phyloP scores from a whole-genome alignment of 2,888 invertebrate genomes.

The Agrochola lota region DNA sequence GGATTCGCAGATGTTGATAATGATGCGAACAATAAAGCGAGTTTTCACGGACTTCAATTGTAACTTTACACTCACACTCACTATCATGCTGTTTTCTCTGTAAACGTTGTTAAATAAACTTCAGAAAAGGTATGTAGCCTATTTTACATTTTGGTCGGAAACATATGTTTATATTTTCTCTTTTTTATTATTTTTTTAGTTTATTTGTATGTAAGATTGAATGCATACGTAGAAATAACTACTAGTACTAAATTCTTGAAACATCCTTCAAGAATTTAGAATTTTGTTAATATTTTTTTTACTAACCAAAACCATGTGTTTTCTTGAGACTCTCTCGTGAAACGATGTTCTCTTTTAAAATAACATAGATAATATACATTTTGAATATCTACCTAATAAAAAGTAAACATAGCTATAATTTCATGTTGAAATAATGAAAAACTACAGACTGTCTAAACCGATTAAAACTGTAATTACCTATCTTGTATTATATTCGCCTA shows the following conservation, averaged over 20 bases:
- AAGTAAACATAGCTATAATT: background rate
- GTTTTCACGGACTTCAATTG: conserved; percentile 16
- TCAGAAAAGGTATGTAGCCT: background rate
- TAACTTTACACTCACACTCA: conserved; percentile 5
- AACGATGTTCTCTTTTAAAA: background rate
- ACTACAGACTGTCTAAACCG: background rate
- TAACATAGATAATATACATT: background rate
- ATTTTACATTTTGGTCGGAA: background rate
- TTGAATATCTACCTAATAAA: background rate
- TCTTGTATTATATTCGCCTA: conserved; percentile 1
- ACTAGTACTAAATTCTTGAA: too few relatives aligned
- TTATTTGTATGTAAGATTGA: too few relatives aligned
- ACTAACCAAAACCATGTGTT: background rate
- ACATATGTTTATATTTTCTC: too few relatives aligned
- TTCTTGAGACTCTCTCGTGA: background rate
- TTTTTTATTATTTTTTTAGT: too few relatives aligned
- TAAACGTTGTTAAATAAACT: conserved; percentile 18
- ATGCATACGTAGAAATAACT: too few relatives aligned
- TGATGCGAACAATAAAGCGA: conserved; percentile 2
- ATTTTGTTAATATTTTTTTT: conserved; percentile 6
- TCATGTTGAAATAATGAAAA: background rate
- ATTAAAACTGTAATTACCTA: conserved; percentile 4
- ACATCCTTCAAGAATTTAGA: background rate
- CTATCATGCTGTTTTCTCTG: conserved; percentile 9
- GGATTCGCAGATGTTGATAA: too few relatives aligned